A percentile compares a stretch with the other conserved stretches of the same genome.
Evolutionary conservation across 2,113 vertebrate species (phyloP).

Genomic region (Egretta garzetta): DNA sequence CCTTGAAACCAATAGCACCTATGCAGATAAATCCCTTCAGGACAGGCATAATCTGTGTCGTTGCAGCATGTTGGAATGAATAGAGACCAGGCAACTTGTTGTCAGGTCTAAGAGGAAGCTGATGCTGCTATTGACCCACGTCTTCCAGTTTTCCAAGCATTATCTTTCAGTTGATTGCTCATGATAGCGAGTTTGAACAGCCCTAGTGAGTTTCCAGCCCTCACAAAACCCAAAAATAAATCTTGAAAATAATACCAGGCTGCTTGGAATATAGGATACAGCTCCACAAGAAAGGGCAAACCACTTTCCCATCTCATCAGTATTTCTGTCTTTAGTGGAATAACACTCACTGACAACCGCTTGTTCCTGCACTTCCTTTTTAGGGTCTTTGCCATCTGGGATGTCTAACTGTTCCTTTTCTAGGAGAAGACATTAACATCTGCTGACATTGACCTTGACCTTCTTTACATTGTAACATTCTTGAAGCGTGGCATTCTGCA

Average conservation of each 20-base stretch:
- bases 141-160: background rate
- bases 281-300: background rate
- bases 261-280: background rate
- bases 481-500: background rate
- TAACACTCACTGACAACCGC: background rate
- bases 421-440: background rate
- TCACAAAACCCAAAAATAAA: background rate
- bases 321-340: background rate
- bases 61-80: background rate
- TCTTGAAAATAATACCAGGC: background rate
- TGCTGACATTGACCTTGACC: background rate
- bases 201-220: background rate
- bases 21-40: background rate
- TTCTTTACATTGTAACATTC: background rate
- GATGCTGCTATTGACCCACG: fast-evolving
- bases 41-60: background rate
- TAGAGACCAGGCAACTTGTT: background rate
- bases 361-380: background rate
- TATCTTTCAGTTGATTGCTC: background rate
- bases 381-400: background rate
- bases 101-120: background rate
- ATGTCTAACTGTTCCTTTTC: background rate
- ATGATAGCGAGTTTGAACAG: background rate
- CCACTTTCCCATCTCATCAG: background rate
- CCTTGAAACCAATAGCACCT: background rate